Evolutionary conservation across 2,113 vertebrate genomes (phyloP), one percentile per base, ranked within the genome.

Genomic region (Gobio gobio): DNA sequence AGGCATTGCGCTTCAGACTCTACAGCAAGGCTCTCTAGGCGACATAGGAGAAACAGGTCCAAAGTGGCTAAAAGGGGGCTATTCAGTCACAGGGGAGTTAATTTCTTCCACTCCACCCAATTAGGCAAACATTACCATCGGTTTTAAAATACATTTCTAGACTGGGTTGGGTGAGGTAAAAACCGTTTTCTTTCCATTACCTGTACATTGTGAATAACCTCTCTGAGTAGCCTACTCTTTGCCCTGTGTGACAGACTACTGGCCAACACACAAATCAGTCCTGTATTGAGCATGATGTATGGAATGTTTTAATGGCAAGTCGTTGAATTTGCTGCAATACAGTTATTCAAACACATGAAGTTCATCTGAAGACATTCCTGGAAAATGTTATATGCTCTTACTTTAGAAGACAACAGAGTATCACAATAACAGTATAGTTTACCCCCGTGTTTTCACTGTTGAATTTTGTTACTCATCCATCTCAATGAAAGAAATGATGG

Each of bases 91-190:
- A 76, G 49, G 82, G 84, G 61, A 86, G 76, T 78, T 87, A 63
- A 84, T 58, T 80, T 78, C 88, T 88, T 78, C 40, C 56, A 83
- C 75, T 88, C 86, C 89, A 61, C 86, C 91, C 88, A 72, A 84
- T 40, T 86, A 70, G 66, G 70, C 86, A 94, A 93, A 93, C 88
- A 92, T 58, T 91, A 90, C 86, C 83, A 51, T 86, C 66, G 66
- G 68, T 90, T 82, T 64, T 70, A 86, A 78, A 84, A 84, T 90
- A 89, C 89, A 86, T 82, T 86, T 75, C 24, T 36, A 70, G 61
- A 68, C 59, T 68, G 10, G 59, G 58, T 13, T 61, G 7, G 36
- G 26, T 64, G 49, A 80, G 87, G 82, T 85, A 70, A 91, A 90
- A 91, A 78, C 43, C 5, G 47, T 76, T 85, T 84, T 90, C 90